phyloP scores from a whole-genome alignment of 2,888 invertebrate genomes.

The Agrochola circellaris region DNA sequence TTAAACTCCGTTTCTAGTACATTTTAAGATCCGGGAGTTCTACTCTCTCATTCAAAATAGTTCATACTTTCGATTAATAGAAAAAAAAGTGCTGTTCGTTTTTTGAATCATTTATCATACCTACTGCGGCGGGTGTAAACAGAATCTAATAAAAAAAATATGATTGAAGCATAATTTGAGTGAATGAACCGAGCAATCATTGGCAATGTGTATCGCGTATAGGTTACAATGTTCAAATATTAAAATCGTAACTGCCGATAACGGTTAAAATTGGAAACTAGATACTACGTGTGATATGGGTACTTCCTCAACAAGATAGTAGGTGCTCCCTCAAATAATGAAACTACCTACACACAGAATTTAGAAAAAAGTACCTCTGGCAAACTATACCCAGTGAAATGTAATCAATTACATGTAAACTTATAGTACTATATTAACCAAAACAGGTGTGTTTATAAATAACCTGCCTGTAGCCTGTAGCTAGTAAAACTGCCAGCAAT shows the following conservation, averaged over 20 bases:
- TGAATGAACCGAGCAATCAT: background rate
- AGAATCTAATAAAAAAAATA: background rate
- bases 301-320: background rate
- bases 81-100: no score
- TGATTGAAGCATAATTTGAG: background rate
- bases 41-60: no score
- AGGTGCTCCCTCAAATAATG: background rate
- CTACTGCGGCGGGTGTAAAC: background rate
- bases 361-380: background rate
- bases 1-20: no score
- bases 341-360: background rate
- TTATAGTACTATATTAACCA: slow-evolving; percentile 10
- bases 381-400: background rate
- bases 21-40: no score
- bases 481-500: slow-evolving; percentile 49
- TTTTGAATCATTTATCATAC: no score
- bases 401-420: slow-evolving; percentile 8
- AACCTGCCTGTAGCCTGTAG: slow-evolving; percentile 26
- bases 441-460: slow-evolving; percentile 36
- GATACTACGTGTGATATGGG: slow-evolving; percentile 14
- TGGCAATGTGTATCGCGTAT: background rate
- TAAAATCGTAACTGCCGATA: slow-evolving; percentile 32
- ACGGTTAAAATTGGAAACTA: slow-evolving; percentile 19
- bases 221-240: slow-evolving; percentile 36
- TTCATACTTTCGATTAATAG: no score